Conservation (phyloP, 30 jellyfish, hydroid and myxozoan genomes). For the Hydractinia echinata region DNA sequence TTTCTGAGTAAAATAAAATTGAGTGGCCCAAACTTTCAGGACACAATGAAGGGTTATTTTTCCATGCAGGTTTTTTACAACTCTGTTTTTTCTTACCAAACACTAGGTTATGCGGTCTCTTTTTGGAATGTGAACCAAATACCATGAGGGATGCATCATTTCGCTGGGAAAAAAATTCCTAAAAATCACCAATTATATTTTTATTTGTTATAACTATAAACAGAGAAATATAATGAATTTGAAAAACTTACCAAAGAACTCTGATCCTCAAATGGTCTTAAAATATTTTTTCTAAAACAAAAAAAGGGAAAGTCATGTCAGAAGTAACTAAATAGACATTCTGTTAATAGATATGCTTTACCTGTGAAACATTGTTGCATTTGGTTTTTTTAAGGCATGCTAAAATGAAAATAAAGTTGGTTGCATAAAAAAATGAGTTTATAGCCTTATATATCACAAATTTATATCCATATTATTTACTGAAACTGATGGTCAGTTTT, state of each 20-base stretch:
- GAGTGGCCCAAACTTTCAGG: background rate
- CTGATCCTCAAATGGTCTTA: slow-evolving; percentile 93
- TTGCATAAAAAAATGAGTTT: background rate
- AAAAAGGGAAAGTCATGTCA: background rate
- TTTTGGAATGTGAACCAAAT: slow-evolving; percentile 90
- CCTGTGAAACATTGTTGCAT: slow-evolving; percentile 88
- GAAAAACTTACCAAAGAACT: slow-evolving; percentile 60
- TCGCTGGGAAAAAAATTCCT: slow-evolving; percentile 86
- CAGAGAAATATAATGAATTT: background rate
- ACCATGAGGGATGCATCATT: slow-evolving; percentile 85
- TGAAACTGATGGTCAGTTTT: background rate
- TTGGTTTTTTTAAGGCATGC: slow-evolving; percentile 74
- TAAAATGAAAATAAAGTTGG: slow-evolving; percentile 14
- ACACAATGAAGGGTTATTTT: too few relatives aligned
- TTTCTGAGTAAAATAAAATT: background rate
- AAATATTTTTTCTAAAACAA: slow-evolving; percentile 65
- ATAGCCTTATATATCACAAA: background rate
- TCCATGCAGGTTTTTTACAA: too few relatives aligned
- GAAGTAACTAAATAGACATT: background rate
- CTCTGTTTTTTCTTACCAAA: slow-evolving; percentile 41
- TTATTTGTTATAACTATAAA: background rate
- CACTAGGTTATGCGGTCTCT: slow-evolving; percentile 78
- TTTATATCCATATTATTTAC: too few relatives aligned
- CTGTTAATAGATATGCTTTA: background rate
- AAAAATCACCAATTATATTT: background rate